Base-by-base conservation (phyloP, 2,113 vertebrate genomes). In the Prinia subflava region DNA sequence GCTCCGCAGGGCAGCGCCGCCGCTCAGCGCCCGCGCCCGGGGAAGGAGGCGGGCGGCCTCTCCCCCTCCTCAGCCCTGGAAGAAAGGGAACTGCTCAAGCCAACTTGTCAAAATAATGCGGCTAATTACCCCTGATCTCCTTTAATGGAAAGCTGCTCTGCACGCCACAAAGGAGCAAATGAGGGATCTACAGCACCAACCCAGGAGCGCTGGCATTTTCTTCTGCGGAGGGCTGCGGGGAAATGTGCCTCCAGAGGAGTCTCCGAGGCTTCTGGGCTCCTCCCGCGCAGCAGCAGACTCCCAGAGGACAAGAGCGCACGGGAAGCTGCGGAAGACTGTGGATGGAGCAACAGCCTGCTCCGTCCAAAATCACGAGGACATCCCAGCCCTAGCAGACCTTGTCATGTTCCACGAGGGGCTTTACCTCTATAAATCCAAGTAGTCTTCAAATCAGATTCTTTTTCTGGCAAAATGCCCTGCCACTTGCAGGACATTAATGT, bases 101-200 rank as follows among this genome's bases (percentile, higher is more conserved):
- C 97, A 98, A 91, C 98, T 98, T 98, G 98, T 98, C 98, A 98
- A 98, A 98, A 98, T 98, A 98, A 98, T 97, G 97, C 97, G 96
- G 97, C 98, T 98, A 98, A 98, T 98, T 98, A 98, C 96, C 93
- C 96, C 97, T 98, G 98, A 98, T 98, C 97, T 97, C 97, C 97
- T 97, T 98, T 98, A 98, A 98, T 98, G 97, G 98, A 97, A 97
- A 97, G 97, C 96, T 97, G 97, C 96, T 97, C 97, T 96, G 96
- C 97, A 97, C 75, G 94, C 97, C 95, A 97, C 97, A 98, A 97
- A 98, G 92, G 89, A 98, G 97, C 96, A 97, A 97, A 98, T 97
- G 97, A 98, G 96, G 93, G 92, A 86, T 96, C 98, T 97, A 78
- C 87, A 96, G 91, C 93, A 96, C 86, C 95, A 93, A 57, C 91